A percentile compares a stretch with the other conserved stretches of the same genome.
Evolutionary conservation across 2,797 vertebrate genomes (phyloP).

Genomic region (Ctenosaura bakeri): DNA sequence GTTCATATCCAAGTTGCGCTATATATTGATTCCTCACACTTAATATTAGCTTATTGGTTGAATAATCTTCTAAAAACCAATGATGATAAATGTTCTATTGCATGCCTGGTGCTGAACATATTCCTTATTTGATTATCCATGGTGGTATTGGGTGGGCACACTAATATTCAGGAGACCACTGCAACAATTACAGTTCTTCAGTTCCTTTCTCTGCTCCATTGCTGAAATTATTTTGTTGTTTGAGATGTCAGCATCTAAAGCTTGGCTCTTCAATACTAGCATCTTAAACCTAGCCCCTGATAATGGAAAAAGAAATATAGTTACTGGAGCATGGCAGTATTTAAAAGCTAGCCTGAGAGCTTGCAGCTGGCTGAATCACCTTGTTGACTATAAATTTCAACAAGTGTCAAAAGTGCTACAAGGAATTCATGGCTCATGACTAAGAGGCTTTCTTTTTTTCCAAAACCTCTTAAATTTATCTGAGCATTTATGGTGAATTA

Average conservation of each 20-base stretch:
- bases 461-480: conserved; percentile 48
- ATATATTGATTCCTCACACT: neutral
- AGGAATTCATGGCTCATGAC: neutral
- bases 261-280: neutral
- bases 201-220: conserved; percentile 10
- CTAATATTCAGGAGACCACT: neutral
- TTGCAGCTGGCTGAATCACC: conserved; percentile 10
- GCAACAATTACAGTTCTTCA: conserved; percentile 12
- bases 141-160: conserved; percentile 15
- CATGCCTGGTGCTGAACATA: neutral
- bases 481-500: conserved; percentile 46
- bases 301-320: conserved; percentile 44
- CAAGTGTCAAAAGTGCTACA: conserved; percentile 26
- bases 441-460: conserved; percentile 21
- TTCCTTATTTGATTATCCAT: conserved; percentile 1
- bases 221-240: conserved; percentile 12
- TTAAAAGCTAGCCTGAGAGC: conserved; percentile 45
- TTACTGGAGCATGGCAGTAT: conserved; percentile 49
- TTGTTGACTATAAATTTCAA: conserved; percentile 45
- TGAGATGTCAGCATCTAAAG: conserved; percentile 38
- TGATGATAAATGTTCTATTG: neutral
- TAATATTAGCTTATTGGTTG: neutral
- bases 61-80: neutral
- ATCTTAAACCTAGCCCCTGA: conserved; percentile 21
- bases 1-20: neutral